These are phyloP conservation scores for Brachionus asplanchnoidis DNA, from an alignment of 1,140 invertebrate genomes.

Conservation along the genomic window DNA sequence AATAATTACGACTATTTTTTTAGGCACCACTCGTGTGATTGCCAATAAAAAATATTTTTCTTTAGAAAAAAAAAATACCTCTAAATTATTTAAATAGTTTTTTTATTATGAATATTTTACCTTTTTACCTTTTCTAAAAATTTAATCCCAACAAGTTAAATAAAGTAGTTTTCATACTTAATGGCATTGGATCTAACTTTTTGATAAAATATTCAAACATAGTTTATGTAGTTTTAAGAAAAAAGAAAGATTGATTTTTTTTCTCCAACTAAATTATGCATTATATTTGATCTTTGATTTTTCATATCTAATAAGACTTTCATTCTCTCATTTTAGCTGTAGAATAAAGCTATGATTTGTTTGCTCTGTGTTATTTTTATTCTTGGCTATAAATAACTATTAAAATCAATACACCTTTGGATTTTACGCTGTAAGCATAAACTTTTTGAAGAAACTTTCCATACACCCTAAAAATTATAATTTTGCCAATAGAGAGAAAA, in stretches of 20 bases:
- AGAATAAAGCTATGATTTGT: too few species aligned
- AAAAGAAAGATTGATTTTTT: not conserved
- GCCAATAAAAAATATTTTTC: too few species aligned
- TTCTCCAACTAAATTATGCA: not conserved
- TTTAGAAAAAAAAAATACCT: not conserved
- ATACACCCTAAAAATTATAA: too few species aligned
- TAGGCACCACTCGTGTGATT: too few species aligned
- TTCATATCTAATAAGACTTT: not conserved
- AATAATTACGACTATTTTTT: not conserved
- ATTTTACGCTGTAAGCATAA: too few species aligned
- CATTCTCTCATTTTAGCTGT: too few species aligned
- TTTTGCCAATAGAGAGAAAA: too few species aligned
- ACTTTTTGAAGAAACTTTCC: too few species aligned
- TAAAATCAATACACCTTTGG: too few species aligned
- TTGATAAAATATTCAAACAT: not conserved
- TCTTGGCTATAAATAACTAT: too few species aligned
- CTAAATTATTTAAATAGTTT: not conserved
- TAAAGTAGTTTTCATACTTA: not conserved
- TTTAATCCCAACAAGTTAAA: not conserved
- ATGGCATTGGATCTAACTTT: not conserved
- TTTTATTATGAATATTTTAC: not conserved
- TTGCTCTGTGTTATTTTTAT: too few species aligned
- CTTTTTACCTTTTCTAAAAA: not conserved
- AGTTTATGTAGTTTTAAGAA: not conserved
- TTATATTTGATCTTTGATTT: not conserved